Evolutionary conservation across 2,888 invertebrate genomes (phyloP), one percentile per base, ranked within the genome.

Genomic region (Pecten maximus): DNA sequence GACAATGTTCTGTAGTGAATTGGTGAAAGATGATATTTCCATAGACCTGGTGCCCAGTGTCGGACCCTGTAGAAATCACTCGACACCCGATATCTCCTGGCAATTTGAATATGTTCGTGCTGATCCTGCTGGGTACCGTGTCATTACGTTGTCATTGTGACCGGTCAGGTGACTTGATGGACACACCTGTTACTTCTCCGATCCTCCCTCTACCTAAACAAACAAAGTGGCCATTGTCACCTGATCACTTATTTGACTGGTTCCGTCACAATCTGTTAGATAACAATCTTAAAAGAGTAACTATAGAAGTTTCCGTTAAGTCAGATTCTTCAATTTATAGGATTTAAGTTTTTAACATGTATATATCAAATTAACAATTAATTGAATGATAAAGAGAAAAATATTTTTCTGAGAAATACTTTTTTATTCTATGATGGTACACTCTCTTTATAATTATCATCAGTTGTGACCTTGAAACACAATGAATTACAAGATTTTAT

Each of bases 91-190:
- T 74, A 74, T 35, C 74, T 35, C 28, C 35, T 35, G 74, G 12
- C 74, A 74, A 60, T 60, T 60, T 60, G n/a, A 8, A 23, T 23
- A 23, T 60, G 74, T 74, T 74, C 35, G 74, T 74, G 74, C 28
- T 35, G 35, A 15, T 15, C 6, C 74, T 1, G 28, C 74, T 35
- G 74, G 74, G 74, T 74, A 74, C 74, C 35, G 1, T 74, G 74
- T 74, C 74, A 74, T 74, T 74, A 74, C 12, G 74, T 74, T 74
- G 74, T 74, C 74, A 74, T 28, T 0, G 74, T 74, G 74, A 74
- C 74, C 74, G 35, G 6, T 74, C 74, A 74, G 8, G 74, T 28
- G 74, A 74, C 74, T 35, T 74, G 74, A 35, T 74, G 19, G 74
- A 35, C 74, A 28, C 74, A 74, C 74, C 74, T 74, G 35, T 28